Evolutionary conservation across 2,888 invertebrate genomes (phyloP).

Genomic region (Lagria hirta): DNA sequence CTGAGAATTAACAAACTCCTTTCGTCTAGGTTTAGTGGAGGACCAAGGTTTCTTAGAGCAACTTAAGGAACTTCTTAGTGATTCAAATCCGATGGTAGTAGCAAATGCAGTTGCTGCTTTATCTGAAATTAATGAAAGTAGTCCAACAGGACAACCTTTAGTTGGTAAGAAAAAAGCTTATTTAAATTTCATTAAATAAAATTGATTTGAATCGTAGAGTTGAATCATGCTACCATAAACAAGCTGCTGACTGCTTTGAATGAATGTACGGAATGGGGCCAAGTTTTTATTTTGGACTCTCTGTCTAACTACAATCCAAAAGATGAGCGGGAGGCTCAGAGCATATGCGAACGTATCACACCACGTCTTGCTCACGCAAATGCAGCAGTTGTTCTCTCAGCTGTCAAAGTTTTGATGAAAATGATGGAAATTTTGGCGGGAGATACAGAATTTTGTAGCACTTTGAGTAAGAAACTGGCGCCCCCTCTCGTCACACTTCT

Average conservation of each 20-base stretch:
- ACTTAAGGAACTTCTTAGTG: conserved; percentile 93
- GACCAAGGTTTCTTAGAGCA: conserved; percentile 97
- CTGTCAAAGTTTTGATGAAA: conserved; percentile 98
- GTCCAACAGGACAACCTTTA: conserved; percentile 89
- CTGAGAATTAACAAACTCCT: too few species aligned
- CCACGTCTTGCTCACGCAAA: conserved; percentile 98
- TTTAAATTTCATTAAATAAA: conserved; percentile 1
- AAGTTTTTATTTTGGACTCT: conserved; percentile 97
- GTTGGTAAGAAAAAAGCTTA: conserved; percentile 61
- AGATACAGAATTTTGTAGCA: conserved; percentile 91
- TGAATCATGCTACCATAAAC: conserved; percentile 97
- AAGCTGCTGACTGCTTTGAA: conserved; percentile 97
- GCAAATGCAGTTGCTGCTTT: conserved; percentile 98
- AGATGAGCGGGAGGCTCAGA: conserved; percentile 97
- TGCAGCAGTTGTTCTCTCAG: conserved; percentile 97
- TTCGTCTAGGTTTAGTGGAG: conserved; percentile 58
- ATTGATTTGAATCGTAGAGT: conserved; percentile 61
- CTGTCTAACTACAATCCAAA: conserved; percentile 95
- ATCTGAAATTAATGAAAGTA: conserved; percentile 97
- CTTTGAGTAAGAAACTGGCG: conserved; percentile 93
- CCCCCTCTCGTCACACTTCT: conserved; percentile 98
- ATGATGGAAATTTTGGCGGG: conserved; percentile 95
- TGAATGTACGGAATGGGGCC: conserved; percentile 99
- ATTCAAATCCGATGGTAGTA: conserved; percentile 99
- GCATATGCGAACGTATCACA: conserved; percentile 96